Evolutionary conservation across 2,113 vertebrate genomes (phyloP), one percentile per base, ranked within the genome.

Genomic region (Tamias sibiricus): DNA sequence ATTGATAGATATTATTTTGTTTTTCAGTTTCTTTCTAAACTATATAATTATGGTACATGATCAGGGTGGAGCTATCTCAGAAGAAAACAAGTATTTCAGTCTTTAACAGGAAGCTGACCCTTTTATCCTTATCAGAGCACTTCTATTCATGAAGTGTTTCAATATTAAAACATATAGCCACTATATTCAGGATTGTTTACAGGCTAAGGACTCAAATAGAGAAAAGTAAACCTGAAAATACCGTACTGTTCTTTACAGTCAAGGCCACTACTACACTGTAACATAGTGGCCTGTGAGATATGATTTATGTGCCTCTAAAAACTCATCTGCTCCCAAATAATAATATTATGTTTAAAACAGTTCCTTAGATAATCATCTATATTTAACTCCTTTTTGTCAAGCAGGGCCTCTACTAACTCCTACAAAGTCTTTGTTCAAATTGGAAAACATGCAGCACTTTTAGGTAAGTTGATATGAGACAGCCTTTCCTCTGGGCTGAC

Each of bases 91-190:
- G 42, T 79, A 17, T 90, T 96, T 95, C 5, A 47, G 16, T 13
- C 20, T 26, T 71, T 49, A 80, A 35, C 22, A 91, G n/a, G 13
- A 88, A 93, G 16, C 16, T 82, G 3, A 52, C 40, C 2, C 11
- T 97, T 79, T 79, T 84, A 79, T 94, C 68, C 22, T 12, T 72
- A n/a, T 47, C 20, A 12, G 37, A 93, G 76, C 44, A 54, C 22
- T 76, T 69, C 24, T 86, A 69, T 74, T 81, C 77, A 77, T 71
- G 75, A 89, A 91, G 1, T n/a, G 1, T 86, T 97, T 82, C 44
- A 42, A 7, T 95, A 86, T 86, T 75, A 76, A 95, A 98, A 86
- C 44, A 62, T n/a, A 93, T 2, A 93, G 37, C 37, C 89, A 80
- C 12, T 40, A 12, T 26, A 37, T 35, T 91, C 44, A 80, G 26